phyloP scores from a whole-genome alignment of 2,888 invertebrate genomes.

The Drosophila mercatorum region DNA sequence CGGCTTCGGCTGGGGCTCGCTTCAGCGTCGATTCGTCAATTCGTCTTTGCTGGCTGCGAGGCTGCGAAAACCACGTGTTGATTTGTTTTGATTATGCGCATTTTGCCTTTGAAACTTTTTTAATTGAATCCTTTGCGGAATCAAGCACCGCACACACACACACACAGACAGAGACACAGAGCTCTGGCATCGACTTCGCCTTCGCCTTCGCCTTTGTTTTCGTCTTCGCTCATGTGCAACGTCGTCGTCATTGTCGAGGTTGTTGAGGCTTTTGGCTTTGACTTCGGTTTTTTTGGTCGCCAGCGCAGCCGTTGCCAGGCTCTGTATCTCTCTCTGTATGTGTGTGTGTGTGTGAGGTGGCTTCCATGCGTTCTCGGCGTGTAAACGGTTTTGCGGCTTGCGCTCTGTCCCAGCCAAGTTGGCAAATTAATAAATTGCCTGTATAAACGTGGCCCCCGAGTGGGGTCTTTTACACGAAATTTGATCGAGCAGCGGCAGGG shows the following conservation, averaged over 20 bases:
- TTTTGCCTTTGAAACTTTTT: conserved; percentile 65
- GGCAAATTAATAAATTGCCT: conserved; percentile 78
- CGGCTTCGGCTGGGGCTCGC: conserved; percentile 5
- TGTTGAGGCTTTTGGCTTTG: conserved; percentile 43
- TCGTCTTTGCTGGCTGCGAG: conserved; percentile 41
- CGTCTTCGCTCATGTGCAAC: conserved; percentile 31
- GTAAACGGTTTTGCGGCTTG: conserved; percentile 72
- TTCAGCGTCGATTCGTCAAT: conserved; percentile 7
- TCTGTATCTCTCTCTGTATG: conserved; percentile 9
- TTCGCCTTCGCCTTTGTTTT: conserved; percentile 8
- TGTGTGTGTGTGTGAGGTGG: conserved; percentile 1
- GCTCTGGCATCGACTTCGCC: background rate
- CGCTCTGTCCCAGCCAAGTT: conserved; percentile 47
- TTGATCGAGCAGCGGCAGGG: conserved; percentile 58
- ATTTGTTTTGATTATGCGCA: conserved; percentile 84
- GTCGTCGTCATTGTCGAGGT: conserved; percentile 49
- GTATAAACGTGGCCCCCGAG: conserved; percentile 62
- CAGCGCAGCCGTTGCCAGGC: conserved; percentile 10
- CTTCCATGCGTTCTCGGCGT: conserved; percentile 43
- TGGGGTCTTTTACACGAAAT: conserved; percentile 65
- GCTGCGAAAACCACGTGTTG: conserved; percentile 83
- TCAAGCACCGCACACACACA: conserved; percentile 13
- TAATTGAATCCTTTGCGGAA: conserved; percentile 67
- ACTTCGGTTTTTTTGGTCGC: conserved; percentile 25
- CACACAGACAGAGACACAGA: background rate